Percentiles rank a stretch among this genome's conserved stretches.
Conservation (phyloP, 2,113 vertebrate species). For the Actenoides lindsayi region DNA sequence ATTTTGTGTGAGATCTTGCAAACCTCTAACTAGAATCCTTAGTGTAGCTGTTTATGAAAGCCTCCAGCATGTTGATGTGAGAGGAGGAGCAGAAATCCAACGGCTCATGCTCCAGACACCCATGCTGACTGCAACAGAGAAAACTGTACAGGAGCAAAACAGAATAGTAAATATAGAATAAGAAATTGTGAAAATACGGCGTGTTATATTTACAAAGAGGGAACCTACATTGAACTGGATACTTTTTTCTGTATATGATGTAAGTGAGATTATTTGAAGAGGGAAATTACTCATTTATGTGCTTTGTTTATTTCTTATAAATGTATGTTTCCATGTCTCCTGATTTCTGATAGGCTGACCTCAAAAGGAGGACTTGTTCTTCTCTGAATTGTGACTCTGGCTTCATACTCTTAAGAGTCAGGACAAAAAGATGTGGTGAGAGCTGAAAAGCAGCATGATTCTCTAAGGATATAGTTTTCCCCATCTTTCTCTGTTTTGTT, state of each 20-base stretch:
- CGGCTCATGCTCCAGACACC: constrained; percentile 32
- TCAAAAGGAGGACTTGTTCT: neutral
- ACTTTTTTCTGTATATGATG: neutral
- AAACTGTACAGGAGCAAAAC: constrained; percentile 36
- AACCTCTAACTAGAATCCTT: neutral
- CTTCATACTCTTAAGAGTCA: neutral
- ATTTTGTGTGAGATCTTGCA: neutral
- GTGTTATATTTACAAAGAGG: neutral
- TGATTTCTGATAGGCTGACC: neutral
- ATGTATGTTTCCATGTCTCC: neutral
- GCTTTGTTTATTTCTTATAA: neutral
- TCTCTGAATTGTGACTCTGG: neutral
- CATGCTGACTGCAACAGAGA: constrained; percentile 49
- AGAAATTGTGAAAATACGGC: neutral
- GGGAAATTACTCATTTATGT: neutral
- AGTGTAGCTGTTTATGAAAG: neutral
- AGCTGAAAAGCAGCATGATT: neutral
- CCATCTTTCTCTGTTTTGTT: neutral
- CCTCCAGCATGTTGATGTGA: constrained; percentile 24
- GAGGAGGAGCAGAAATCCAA: constrained; percentile 38
- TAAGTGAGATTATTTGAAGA: neutral
- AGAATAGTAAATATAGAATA: constrained; percentile 51
- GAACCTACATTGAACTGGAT: neutral
- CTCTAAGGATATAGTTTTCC: neutral
- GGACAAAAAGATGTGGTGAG: neutral